Conservation (phyloP, 2,113 vertebrate genomes). For the Neotoma lepida region DNA sequence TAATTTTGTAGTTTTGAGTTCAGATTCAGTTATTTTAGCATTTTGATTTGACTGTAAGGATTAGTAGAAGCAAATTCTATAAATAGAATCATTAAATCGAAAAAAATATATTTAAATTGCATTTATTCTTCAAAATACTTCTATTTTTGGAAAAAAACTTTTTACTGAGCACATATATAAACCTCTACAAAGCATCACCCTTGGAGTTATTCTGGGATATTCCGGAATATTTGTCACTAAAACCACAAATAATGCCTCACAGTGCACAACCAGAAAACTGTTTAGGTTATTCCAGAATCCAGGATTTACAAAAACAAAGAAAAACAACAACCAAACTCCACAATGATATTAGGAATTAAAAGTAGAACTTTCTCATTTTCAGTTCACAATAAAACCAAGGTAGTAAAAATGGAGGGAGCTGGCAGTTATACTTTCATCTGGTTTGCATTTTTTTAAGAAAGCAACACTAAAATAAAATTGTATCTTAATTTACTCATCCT, state of each 20-base stretch:
- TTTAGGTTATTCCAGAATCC: background rate
- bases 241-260: slow-evolving; percentile 16
- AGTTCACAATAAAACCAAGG: background rate
- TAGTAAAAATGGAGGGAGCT: background rate
- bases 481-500: background rate
- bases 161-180: background rate
- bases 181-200: background rate
- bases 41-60: slow-evolving; percentile 22
- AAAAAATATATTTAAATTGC: slow-evolving; percentile 26
- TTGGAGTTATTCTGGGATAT: background rate
- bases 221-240: background rate
- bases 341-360: background rate
- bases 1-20: slow-evolving; percentile 16
- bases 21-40: slow-evolving; percentile 13
- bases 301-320: background rate
- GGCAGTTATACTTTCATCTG: background rate
- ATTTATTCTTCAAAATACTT: background rate
- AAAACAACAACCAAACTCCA: background rate
- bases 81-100: background rate
- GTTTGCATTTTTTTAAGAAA: background rate
- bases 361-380: slow-evolving; percentile 44
- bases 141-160: background rate
- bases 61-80: slow-evolving; percentile 32
- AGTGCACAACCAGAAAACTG: background rate
- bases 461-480: background rate